A percentile compares a stretch with the other conserved stretches of the same genome.
Evolutionary conservation across 37 sponge, comb jelly and placozoan species (phyloP).

Genomic region (Agelas oroides): DNA sequence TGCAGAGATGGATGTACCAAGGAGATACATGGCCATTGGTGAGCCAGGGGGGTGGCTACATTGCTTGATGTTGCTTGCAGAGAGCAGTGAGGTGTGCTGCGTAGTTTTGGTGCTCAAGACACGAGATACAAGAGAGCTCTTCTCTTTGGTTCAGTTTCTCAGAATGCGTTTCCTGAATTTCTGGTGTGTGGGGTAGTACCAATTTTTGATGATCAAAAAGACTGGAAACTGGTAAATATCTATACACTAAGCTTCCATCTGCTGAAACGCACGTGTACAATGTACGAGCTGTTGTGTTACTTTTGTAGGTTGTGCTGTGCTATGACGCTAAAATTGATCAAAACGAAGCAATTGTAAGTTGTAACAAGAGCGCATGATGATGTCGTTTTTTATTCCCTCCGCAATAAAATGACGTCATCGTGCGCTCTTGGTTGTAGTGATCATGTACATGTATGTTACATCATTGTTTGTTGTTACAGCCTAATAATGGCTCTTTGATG

Average conservation of each 20-base stretch:
- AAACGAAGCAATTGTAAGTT: constrained; percentile 40
- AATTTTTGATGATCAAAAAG: constrained; percentile 6
- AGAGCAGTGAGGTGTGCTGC: too few species aligned
- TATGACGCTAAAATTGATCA: constrained; percentile 52
- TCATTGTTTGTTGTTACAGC: too few species aligned
- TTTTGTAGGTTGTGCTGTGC: constrained; percentile 47
- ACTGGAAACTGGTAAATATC: constrained; percentile 57
- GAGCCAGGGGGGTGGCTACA: background rate
- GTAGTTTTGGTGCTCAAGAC: background rate
- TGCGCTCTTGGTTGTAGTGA: too few species aligned
- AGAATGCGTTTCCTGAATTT: constrained; percentile 58
- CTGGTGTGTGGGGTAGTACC: constrained; percentile 72
- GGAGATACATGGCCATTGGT: constrained; percentile 61
- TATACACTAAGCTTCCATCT: too few species aligned
- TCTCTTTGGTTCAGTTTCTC: constrained; percentile 37
- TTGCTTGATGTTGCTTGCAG: background rate
- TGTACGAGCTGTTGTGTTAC: too few species aligned
- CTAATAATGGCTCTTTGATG: too few species aligned
- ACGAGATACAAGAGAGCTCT: too few species aligned
- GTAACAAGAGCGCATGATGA: too few species aligned
- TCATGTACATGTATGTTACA: too few species aligned
- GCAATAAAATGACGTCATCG: too few species aligned
- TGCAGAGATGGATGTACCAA: constrained; percentile 16
- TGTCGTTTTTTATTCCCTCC: too few species aligned
- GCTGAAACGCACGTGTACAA: too few species aligned